Base-by-base conservation (phyloP, 2,797 vertebrate species). In the Rhynchotus rufescens region DNA sequence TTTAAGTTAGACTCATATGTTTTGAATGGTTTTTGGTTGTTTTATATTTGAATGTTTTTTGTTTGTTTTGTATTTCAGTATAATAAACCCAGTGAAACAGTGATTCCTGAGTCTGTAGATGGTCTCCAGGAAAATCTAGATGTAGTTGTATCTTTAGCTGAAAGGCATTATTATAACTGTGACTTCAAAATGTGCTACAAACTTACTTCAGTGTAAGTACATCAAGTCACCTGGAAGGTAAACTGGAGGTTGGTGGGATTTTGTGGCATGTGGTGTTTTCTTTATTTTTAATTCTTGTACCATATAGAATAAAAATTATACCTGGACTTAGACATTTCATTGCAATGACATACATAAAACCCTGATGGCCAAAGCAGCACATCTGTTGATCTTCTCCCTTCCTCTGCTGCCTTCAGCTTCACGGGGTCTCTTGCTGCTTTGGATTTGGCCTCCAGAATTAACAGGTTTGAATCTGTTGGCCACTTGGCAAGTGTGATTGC, bases 161-260 rank as follows among this genome's bases (percentile, higher is more conserved):
- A 99, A 98, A 98, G 99, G 79, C 99, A 99, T 98, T 99, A 99
- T 97, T 99, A 99, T 97, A 99, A 99, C 98, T 99, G 99, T 98
- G 99, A 99, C 96, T 99, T 99, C 97, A 99, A 99, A 97, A 99
- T 99, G 98, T 99, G 99, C 97, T 99, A 99, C 98, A 99, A 99
- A 88, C 99, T 99, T 78, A 99, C 99, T n/a, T 99, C 99, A 14
- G 98, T 98, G 99, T 99, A 98, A 97, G 99, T 99, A 93, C 40
- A 40, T 72, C 80, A 47, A 51, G 16, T 44, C 36, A 36, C 36
- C 36, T 36, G 36, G 36, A 36, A 36, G 10, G 36, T 36, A 57
- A 11, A 34, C 83, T 83, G 4, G 4, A 64, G 30, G 19, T 42
- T 38, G 10, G 2, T n/a, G 36, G 36, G 36, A 10, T 42, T 42